phyloP scores from a whole-genome alignment of 2,888 invertebrate genomes.

The Polydrusus cervinus region DNA sequence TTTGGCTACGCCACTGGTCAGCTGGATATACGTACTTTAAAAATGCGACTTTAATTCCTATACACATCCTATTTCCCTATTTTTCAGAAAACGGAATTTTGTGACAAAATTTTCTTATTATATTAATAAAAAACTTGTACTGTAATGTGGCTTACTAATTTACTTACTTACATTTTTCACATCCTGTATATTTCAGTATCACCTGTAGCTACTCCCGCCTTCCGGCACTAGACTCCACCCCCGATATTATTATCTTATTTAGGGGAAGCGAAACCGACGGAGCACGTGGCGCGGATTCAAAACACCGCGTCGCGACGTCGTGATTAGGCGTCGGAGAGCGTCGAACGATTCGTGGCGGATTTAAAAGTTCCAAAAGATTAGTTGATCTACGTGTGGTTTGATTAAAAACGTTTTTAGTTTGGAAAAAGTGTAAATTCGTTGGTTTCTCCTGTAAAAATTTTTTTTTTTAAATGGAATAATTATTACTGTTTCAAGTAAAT shows the following conservation, averaged over 20 bases:
- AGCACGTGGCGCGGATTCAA: slow-evolving; percentile 36
- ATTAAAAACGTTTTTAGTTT: neutral
- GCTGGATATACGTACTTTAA: too few relatives aligned
- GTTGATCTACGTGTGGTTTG: neutral
- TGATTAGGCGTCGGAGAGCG: slow-evolving; percentile 21
- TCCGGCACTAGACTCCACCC: slow-evolving; percentile 63
- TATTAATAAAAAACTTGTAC: too few relatives aligned
- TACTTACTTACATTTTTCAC: neutral
- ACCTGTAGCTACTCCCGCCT: slow-evolving; percentile 67
- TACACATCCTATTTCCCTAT: too few relatives aligned
- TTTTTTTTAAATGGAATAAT: too few relatives aligned
- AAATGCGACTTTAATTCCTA: too few relatives aligned
- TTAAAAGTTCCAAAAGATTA: slow-evolving; percentile 13
- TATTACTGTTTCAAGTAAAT: too few relatives aligned
- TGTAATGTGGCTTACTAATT: too few relatives aligned
- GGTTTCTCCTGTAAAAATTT: neutral
- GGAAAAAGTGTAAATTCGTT: neutral
- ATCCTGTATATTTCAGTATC: slow-evolving; percentile 54
- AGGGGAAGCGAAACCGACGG: slow-evolving; percentile 37
- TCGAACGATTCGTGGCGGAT: neutral
- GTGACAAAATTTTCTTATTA: too few relatives aligned
- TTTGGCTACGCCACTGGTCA: too few relatives aligned
- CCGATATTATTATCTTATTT: slow-evolving; percentile 61
- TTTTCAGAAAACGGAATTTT: too few relatives aligned
- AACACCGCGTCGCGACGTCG: slow-evolving; percentile 45